These are phyloP conservation scores for Nomia melanderi DNA, from an alignment of 1,140 invertebrate genomes.

Conservation along the genomic window DNA sequence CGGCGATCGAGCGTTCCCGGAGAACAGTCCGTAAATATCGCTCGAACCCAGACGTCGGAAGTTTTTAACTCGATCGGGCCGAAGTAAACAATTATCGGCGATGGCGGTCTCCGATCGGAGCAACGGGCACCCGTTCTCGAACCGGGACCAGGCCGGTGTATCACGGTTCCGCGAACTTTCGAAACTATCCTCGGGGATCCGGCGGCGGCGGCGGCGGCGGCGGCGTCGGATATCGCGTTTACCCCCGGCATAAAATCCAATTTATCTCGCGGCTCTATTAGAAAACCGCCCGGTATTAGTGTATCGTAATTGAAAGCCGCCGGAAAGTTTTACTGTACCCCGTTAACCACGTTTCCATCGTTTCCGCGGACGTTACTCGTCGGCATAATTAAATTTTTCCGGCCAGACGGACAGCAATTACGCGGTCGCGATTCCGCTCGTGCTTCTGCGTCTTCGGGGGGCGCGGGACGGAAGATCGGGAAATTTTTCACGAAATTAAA, in stretches of 20 bases:
- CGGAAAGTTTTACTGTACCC: constrained; percentile 34
- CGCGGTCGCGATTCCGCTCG: neutral
- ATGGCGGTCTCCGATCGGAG: neutral
- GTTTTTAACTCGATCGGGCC: constrained; percentile 17
- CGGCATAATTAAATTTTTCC: constrained; percentile 46
- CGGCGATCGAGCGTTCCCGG: neutral
- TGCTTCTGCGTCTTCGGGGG: neutral
- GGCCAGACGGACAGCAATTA: constrained; percentile 24
- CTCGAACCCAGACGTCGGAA: neutral
- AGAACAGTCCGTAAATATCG: neutral
- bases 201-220: constrained; percentile 1
- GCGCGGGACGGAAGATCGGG: neutral
- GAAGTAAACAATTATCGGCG: neutral
- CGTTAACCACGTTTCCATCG: constrained; percentile 26
- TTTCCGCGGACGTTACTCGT: constrained; percentile 2
- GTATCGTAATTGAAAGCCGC: constrained; percentile 42
- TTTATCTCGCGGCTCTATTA: constrained; percentile 32
- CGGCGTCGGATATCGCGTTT: constrained; percentile 44
- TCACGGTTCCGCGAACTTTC: constrained; percentile 16
- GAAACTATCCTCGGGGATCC: constrained; percentile 25
- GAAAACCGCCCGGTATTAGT: constrained; percentile 31
- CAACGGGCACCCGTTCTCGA: neutral
- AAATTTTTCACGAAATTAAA: neutral
- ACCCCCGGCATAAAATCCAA: constrained; percentile 32
- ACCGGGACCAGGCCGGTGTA: neutral